Evolutionary conservation across 2,113 vertebrate species (phyloP).

Genomic region (Cyprinus carpio): DNA sequence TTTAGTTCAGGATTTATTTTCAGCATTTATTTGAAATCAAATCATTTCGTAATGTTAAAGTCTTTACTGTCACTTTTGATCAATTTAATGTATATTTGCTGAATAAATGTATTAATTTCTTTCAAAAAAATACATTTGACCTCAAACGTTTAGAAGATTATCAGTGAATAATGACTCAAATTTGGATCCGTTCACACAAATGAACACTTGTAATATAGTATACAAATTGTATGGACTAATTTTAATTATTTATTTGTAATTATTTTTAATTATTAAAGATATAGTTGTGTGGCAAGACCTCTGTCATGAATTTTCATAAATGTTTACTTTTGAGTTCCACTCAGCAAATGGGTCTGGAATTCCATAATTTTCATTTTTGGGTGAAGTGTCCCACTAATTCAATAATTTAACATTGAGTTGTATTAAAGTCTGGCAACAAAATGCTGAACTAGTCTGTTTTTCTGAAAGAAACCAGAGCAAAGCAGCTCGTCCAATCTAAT

Average conservation of each 20-base stretch:
- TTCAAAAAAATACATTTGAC: too few species aligned
- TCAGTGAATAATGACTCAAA: neutral
- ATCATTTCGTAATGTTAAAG: neutral
- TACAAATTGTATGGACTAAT: neutral
- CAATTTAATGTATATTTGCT: neutral
- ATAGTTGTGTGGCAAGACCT: neutral
- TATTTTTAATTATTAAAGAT: neutral
- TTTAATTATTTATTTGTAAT: neutral
- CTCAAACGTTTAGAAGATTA: too few species aligned
- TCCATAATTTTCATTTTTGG: neutral
- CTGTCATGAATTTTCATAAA: neutral
- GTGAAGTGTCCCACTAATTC: neutral
- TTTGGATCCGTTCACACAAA: neutral
- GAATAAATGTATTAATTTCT: neutral
- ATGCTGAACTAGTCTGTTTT: neutral
- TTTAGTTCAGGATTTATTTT: neutral
- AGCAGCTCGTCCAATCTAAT: constrained; percentile 49
- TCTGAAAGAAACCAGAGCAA: neutral
- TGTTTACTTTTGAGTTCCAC: neutral
- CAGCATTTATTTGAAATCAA: neutral
- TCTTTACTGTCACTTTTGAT: too few species aligned
- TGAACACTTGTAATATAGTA: neutral
- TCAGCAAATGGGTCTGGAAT: neutral
- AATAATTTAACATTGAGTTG: neutral
- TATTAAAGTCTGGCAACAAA: neutral